Evolutionary conservation across 2,797 vertebrate genomes (phyloP).

Genomic region (Acanthurus leucopareius): DNA sequence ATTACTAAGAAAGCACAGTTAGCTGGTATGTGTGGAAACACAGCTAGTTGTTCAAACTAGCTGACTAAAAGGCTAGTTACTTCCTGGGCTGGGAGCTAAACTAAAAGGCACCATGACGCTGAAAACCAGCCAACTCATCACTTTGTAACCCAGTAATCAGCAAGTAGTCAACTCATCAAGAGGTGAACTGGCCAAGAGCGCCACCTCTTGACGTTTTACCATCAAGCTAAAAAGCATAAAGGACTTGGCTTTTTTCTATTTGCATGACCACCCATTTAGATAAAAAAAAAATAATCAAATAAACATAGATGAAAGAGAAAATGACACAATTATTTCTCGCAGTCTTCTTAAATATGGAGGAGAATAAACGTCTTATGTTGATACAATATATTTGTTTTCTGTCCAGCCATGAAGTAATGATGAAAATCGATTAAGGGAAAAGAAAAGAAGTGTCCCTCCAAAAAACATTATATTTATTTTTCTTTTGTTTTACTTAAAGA

Average conservation of each 20-base stretch:
- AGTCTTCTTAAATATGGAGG: constrained; percentile 67
- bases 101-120: constrained; percentile 25
- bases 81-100: constrained; percentile 10
- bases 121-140: constrained; percentile 43
- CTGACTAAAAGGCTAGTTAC: constrained; percentile 14
- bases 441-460: constrained; percentile 58
- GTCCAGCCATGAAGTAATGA: constrained; percentile 63
- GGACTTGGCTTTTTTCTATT: constrained; percentile 75
- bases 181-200: constrained; percentile 36
- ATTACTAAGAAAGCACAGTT: constrained; percentile 41
- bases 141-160: constrained; percentile 39
- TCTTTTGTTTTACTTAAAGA: constrained; percentile 69
- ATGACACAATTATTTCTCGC: constrained; percentile 71
- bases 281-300: constrained; percentile 64
- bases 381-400: constrained; percentile 70
- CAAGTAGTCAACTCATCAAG: constrained; percentile 34
- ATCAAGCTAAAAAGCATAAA: constrained; percentile 47
- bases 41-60: constrained; percentile 22
- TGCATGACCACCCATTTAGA: constrained; percentile 83
- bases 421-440: constrained; percentile 63
- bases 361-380: constrained; percentile 69
- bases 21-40: constrained; percentile 19
- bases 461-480: constrained; percentile 67
- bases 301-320: constrained; percentile 72
- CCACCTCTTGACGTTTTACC: constrained; percentile 40